phyloP scores from a whole-genome alignment of 2,797 vertebrate species.

The Gymnopithys bicolor region DNA sequence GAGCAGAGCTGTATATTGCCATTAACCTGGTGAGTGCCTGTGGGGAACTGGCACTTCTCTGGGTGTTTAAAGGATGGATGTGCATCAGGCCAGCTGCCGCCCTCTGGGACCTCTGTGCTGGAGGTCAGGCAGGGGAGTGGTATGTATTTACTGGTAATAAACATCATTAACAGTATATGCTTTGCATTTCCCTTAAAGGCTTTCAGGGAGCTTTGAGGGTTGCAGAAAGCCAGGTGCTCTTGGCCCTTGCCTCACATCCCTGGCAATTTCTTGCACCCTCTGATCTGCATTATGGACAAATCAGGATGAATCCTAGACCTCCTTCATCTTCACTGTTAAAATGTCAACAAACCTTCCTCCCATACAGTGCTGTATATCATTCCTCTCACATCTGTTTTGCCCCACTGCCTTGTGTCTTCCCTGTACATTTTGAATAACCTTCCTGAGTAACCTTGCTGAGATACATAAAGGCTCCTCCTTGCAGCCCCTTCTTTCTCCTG shows the following conservation, averaged over 20 bases:
- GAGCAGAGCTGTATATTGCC: slow-evolving; percentile 26
- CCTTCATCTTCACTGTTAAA: background rate
- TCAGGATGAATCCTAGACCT: background rate
- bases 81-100: background rate
- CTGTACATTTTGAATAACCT: slow-evolving; percentile 17
- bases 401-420: background rate
- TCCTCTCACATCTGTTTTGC: background rate
- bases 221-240: background rate
- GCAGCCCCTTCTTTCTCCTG: background rate
- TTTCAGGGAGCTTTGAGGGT: background rate
- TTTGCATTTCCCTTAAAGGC: background rate
- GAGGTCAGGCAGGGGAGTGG: background rate
- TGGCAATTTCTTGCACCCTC: background rate
- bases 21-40: slow-evolving; percentile 60
- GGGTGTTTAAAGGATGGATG: background rate
- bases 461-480: slow-evolving; percentile 11
- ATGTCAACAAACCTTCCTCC: background rate
- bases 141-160: background rate
- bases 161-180: background rate
- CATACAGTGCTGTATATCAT: background rate
- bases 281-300: background rate
- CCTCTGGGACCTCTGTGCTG: background rate
- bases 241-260: background rate
- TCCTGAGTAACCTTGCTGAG: background rate
- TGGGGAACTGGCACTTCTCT: background rate